Base-by-base conservation (phyloP, 1,140 invertebrate species). In the Leptestheria dahalacensis region DNA sequence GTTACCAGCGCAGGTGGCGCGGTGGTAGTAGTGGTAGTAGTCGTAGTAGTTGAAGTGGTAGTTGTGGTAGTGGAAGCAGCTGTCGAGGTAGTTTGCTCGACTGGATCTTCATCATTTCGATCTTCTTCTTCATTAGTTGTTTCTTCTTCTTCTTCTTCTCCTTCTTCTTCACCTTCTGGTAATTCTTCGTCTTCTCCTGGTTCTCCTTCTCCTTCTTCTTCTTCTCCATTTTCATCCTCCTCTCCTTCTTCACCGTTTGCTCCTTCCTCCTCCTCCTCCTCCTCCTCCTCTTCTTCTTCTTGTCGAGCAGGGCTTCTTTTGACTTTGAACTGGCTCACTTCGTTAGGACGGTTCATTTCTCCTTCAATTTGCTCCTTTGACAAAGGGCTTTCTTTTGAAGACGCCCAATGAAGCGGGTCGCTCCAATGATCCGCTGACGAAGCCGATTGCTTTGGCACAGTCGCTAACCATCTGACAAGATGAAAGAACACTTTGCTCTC, bases 131-230 rank as follows among this genome's bases (percentile, higher is more conserved):
- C 46, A 25, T 48, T 48, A 28, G 26, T 48, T 46, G n/a, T 24
- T 25, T 49, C 47, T 23, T 47, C 23, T 56, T 56, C 54, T 15
- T 56, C 54, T 24, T 47, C 49, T 18, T 60, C 51, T 29, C 26
- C 48, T 10, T 60, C 51, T 9, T 49, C 21, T 41, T 60, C 49
- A 21, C 29, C 48, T 15, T 41, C 33, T 41, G 6, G 6, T 41
- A 9, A 6, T 41, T 41, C 33, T 41, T 41, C 33, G 6, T 41
- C 33, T 41, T 41, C 33, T 9, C 33, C 33, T 41, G 6, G 6
- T 41, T 41, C 33, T 41, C 15, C 33, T 9, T 15, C 33, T 41
- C 15, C 33, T 41, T 9, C 33, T 41, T 6, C 6, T 41, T 41
- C 33, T 15, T 41, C 33, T 41, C 15, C 33, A 41, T 41, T 15